Evolutionary conservation across 2,113 vertebrate genomes (phyloP), one percentile per base, ranked within the genome.

Genomic region (Muntiacus reevesi): DNA sequence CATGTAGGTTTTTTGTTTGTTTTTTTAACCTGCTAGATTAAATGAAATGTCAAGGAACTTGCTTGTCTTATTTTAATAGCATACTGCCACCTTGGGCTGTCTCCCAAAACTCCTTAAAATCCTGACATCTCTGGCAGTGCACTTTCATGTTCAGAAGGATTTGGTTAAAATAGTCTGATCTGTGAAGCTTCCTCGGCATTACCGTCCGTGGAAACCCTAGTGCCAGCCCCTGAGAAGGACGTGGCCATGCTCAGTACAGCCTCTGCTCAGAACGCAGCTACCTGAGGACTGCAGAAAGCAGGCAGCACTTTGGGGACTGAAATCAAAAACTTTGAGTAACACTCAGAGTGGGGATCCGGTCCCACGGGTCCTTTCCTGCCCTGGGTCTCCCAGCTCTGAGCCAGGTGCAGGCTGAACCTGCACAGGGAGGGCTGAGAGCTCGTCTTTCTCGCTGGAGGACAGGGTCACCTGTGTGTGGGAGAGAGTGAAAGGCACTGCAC

Each of bases 351-450:
- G 27, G 78, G 13, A 14, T n/a, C 30, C 17, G 1, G 8, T 12
- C 30, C 78, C 0, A 0, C 6, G 1, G 19, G 25, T 6, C 43
- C 16, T 25, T 30, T 15, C 23, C 64, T 86, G 7, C 19, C 40
- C 40, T 15, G 16, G 7, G 14, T 67, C 6, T 6, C 30, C 43
- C 7, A 25, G 36, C 40, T 40, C 52, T 17, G 27, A 17, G 33
- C 84, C 55, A 0, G 19, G 36, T 27, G 16, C 36, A 33, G 60
- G 36, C 13, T 6, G 23, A n/a, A 36, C n/a, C 19, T 7, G 52
- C 36, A 21, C 13, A 45, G 79, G 5, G 30, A 50, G 7, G 11
- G 36, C 23, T 23, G 7, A 33, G 14, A 40, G n/a, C n/a, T 27
- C 17, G 0, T 21, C 28, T 55, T 43, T 9, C 27, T 25, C 0